Evolutionary conservation across 2,888 invertebrate species (phyloP).

Genomic region (Eupithecia inturbata): DNA sequence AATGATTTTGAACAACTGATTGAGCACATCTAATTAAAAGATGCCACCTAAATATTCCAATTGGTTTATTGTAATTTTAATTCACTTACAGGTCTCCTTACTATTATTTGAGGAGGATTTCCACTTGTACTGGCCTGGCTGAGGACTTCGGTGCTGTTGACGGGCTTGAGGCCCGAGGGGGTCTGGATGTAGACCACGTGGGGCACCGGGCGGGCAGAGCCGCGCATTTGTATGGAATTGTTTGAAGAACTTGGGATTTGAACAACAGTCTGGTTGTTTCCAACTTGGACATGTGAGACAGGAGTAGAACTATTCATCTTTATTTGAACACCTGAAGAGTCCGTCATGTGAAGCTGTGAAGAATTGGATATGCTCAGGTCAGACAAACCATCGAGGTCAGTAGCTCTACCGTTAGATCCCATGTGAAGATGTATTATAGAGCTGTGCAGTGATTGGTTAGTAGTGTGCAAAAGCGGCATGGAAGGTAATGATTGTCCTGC

Average conservation of each 20-base stretch:
- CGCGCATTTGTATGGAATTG: conserved; percentile 74
- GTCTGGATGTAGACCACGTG: conserved; percentile 86
- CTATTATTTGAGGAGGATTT: conserved; percentile 81
- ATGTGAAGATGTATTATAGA: conserved; percentile 80
- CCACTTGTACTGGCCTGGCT: conserved; percentile 79
- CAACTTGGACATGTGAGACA: conserved; percentile 72
- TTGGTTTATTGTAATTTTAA: conserved; percentile 46
- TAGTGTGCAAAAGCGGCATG: conserved; percentile 74
- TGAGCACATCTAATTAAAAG: background rate
- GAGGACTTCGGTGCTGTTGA: conserved; percentile 76
- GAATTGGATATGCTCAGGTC: conserved; percentile 70
- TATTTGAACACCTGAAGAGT: conserved; percentile 66
- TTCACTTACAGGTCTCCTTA: conserved; percentile 80
- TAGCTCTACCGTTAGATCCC: conserved; percentile 68
- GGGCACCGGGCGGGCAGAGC: conserved; percentile 72
- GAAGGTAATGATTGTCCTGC: conserved; percentile 67
- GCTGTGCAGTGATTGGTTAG: conserved; percentile 69
- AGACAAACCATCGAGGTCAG: conserved; percentile 66
- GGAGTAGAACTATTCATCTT: conserved; percentile 68
- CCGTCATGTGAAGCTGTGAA: conserved; percentile 68
- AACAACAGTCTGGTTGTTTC: conserved; percentile 65
- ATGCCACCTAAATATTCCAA: conserved; percentile 17
- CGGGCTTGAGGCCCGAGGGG: conserved; percentile 78
- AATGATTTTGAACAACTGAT: conserved; percentile 8
- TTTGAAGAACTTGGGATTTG: conserved; percentile 73